Evolutionary conservation across 2,888 invertebrate genomes (phyloP).

Genomic region (Patella depressa): DNA sequence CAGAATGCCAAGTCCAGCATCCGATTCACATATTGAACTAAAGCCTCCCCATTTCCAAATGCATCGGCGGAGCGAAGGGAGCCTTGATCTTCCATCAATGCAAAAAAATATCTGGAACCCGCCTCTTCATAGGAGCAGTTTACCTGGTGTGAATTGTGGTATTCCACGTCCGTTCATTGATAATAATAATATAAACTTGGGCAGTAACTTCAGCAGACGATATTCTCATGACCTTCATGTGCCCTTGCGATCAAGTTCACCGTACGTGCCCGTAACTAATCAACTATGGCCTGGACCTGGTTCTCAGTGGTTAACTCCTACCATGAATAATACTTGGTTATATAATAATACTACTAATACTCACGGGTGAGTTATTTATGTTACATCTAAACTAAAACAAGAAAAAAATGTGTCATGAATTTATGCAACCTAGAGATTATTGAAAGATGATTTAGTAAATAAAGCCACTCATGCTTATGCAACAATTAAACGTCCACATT

Average conservation of each 20-base stretch:
- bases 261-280: background rate
- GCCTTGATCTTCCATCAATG: conserved; percentile 54
- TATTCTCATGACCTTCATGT: conserved; percentile 13
- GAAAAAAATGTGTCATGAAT: too few relatives aligned
- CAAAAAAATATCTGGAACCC: conserved; percentile 52
- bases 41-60: conserved; percentile 36
- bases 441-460: too few relatives aligned
- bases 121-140: conserved; percentile 52
- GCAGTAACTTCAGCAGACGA: conserved; percentile 14
- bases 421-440: too few relatives aligned
- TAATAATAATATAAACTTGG: conserved; percentile 12
- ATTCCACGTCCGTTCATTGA: conserved; percentile 7
- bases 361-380: background rate
- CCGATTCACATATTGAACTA: conserved; percentile 37
- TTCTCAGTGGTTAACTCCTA: background rate
- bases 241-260: conserved; percentile 12
- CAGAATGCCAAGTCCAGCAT: conserved; percentile 37
- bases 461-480: too few relatives aligned
- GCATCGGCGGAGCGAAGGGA: conserved; percentile 61
- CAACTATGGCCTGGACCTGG: background rate
- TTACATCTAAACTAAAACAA: background rate
- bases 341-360: background rate
- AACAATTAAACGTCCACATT: too few relatives aligned
- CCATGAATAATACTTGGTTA: background rate
- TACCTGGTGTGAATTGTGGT: conserved; percentile 49